Conservation (phyloP, 2,888 invertebrate genomes). For the Osedax fenrisi region DNA sequence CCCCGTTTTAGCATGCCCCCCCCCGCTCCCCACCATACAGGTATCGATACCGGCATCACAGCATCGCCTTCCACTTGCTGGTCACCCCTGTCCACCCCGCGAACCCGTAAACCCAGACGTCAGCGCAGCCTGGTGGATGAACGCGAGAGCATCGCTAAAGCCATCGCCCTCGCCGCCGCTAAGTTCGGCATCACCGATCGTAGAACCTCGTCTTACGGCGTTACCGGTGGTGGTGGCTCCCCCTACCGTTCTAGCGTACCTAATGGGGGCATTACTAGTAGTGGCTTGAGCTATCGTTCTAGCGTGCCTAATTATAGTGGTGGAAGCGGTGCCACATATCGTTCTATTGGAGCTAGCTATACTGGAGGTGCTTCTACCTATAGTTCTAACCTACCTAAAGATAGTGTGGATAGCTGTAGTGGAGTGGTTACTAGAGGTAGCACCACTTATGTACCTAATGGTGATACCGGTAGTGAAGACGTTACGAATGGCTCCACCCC, state of each 20-base stretch:
- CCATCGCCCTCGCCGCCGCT: neutral
- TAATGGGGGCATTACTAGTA: no score
- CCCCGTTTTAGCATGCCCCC: no score
- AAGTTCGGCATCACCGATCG: no score
- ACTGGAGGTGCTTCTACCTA: no score
- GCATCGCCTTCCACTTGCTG: no score
- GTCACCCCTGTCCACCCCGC: no score
- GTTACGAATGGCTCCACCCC: neutral
- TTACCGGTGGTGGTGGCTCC: neutral
- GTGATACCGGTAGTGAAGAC: neutral
- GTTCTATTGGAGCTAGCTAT: no score
- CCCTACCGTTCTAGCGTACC: neutral
- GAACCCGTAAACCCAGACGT: constrained; percentile 3
- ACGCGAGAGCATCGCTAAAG: constrained; percentile 20
- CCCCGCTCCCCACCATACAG: no score
- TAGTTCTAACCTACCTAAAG: neutral
- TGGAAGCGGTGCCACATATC: neutral
- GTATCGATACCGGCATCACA: no score
- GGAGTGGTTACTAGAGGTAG: neutral
- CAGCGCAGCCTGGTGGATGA: constrained; percentile 28
- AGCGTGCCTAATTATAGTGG: neutral
- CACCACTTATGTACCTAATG: neutral
- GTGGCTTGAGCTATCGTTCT: no score
- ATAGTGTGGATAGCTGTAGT: neutral
- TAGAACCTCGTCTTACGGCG: no score